Conservation (phyloP, 2,888 invertebrate species). For the Rhimphoctona megacephalus region DNA sequence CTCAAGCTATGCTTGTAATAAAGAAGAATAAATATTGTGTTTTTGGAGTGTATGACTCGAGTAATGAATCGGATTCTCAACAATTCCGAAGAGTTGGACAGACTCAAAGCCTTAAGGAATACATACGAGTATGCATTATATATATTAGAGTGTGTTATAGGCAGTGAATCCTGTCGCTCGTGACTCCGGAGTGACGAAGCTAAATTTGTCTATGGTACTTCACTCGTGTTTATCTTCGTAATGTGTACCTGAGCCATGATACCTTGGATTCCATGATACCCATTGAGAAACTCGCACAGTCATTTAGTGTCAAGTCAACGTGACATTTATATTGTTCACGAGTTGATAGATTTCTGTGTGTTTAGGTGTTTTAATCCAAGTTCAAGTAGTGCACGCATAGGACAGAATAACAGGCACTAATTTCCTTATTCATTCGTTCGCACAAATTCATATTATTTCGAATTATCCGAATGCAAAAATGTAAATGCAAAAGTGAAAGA, state of each 20-base stretch:
- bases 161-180: constrained; percentile 32
- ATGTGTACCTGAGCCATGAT: constrained; percentile 43
- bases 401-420: neutral
- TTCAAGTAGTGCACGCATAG: neutral
- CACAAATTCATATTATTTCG: too few species aligned
- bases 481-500: too few species aligned
- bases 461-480: too few species aligned
- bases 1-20: neutral
- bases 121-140: neutral
- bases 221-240: constrained; percentile 37
- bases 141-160: neutral
- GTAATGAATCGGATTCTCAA: neutral
- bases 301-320: constrained; percentile 29
- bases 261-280: constrained; percentile 32
- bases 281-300: constrained; percentile 23
- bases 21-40: neutral
- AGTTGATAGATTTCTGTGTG: neutral
- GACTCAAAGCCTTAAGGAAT: neutral
- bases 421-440: neutral
- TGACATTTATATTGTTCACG: constrained; percentile 5
- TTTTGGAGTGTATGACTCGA: neutral
- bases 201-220: constrained; percentile 25
- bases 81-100: neutral
- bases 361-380: neutral
- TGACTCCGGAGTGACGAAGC: constrained; percentile 35